Base-by-base conservation (phyloP, 2,888 invertebrate genomes). In the Thereva nobilitata region DNA sequence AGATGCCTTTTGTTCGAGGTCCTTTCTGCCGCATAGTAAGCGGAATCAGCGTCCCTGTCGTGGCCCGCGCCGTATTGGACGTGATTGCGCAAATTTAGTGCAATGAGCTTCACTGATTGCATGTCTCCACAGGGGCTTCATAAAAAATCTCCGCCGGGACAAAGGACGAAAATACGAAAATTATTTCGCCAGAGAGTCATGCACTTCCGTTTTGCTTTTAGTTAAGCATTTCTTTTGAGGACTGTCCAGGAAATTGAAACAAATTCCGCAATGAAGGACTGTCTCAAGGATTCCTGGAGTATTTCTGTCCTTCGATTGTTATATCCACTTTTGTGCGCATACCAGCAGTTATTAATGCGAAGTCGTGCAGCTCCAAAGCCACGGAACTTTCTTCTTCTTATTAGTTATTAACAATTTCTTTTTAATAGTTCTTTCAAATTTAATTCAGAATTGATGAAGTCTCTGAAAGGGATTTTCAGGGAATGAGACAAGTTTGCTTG, bases 171-270 rank as follows among this genome's bases (percentile, higher is more conserved):
- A n/a, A 7, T 9, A 42, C 42, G 42, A 42, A n/a, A 42, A 42
- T 42, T 7, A 34, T 35, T n/a, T 37, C 8, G 50, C 49, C 23
- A 7, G 53, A 4, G 9, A 37, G 10, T 53, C 52, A 35, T 35
- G 35, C 52, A 52, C 38, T 35, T 52, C 52, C 23, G 23, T 23
- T 53, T 9, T n/a, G 10, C 53, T 34, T 38, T 53, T 53, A 53
- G 10, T 10, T 53, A 38, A 38, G 53, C 8, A 37, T 38, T 6
- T 53, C 53, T 10, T 53, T 53, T 53, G 53, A 53, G 53, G 23
- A 23, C 53, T 53, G 53, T 23, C 53, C 53, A 53, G 35, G 10
- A 53, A 37, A 53, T 53, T 53, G 53, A 53, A 37, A 38, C 53
- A 38, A 53, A 53, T 53, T 53, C n/a, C 53, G 53, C 10, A 53